Evolutionary conservation across 2,797 vertebrate species (phyloP), one percentile per base, ranked within the genome.

Genomic region (Rallus crepitans): DNA sequence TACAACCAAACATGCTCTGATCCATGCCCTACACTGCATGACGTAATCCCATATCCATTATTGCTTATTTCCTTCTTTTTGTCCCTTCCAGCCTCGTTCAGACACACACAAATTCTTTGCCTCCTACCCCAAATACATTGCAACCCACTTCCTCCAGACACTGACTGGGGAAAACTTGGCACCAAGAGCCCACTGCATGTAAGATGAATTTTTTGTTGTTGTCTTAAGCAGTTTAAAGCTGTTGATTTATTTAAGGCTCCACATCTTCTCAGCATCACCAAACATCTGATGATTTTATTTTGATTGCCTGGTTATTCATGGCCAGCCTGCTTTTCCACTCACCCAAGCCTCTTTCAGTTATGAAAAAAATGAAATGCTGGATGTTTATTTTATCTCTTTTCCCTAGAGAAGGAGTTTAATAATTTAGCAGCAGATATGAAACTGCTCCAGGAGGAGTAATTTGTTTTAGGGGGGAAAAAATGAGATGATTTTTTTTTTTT

Each of bases 321-420:
- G 31, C 24, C 21, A 39, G 52, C 78, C 98, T 98, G 97, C 91
- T 95, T 97, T 98, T 96, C 87, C 82, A 97, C 94, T 98, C 95
- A 94, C 90, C 64, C 59, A 31, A 95, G n/a, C 91, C 61, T 57
- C 53, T 56, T 61, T 59, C 14, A 1, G 48, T 95, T 93, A 90
- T 83, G 82, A 92, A 88, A 82, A 70, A 81, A 52, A 42, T 5
- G 56, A 89, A 87, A 95, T 37, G 31, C 73, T 90, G 94, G 71
- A 96, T 96, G 97, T 98, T 98, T 93, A 94, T 97, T 97, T 98
- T 95, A 97, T 95, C 86, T 65, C 85, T 90, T 94, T 53, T 90
- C 96, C 93, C 92, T 4, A 1, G 92, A 63, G 82, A 93, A 85
- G 83, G 89, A 94, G 96, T 96, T 95, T 94, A 94, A 97, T 93